Conservation (phyloP, 2,113 vertebrate genomes). For the Neomonachus schauinslandi region DNA sequence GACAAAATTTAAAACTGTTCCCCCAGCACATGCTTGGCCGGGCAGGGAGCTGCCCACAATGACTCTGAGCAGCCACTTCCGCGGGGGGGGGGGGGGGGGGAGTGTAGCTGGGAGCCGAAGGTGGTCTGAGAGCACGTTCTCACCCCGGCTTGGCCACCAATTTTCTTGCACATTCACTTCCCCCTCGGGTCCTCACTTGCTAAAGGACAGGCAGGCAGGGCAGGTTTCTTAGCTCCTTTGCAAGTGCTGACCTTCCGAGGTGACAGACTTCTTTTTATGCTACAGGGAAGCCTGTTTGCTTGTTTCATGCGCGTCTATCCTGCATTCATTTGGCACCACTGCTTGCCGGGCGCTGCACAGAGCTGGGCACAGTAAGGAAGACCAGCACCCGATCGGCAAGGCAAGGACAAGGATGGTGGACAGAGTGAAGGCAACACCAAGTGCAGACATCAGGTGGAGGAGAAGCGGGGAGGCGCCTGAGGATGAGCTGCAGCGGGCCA, state of each 20-base stretch:
- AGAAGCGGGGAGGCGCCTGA: background rate
- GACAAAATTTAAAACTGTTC: background rate
- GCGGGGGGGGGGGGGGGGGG: background rate
- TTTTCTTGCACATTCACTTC: background rate
- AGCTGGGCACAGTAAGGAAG: background rate
- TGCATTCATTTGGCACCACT: accelerated
- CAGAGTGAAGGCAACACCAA: no score
- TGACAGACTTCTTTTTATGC: background rate
- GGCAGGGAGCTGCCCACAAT: background rate
- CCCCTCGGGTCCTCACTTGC: no score
- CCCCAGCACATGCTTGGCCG: background rate
- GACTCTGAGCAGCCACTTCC: background rate
- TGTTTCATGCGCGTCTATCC: accelerated
- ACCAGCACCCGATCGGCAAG: accelerated
- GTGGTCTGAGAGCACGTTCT: background rate
- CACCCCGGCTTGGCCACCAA: background rate
- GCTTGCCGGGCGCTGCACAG: background rate
- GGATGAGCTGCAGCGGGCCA: background rate
- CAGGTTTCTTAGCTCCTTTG: background rate
- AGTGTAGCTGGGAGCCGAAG: background rate
- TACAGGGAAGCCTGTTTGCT: accelerated
- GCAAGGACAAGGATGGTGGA: background rate
- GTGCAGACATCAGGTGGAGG: background rate
- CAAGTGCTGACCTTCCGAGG: background rate
- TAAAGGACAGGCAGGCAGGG: background rate